phyloP scores from a whole-genome alignment of 2,888 invertebrate genomes.

The Latrodectus elegans region DNA sequence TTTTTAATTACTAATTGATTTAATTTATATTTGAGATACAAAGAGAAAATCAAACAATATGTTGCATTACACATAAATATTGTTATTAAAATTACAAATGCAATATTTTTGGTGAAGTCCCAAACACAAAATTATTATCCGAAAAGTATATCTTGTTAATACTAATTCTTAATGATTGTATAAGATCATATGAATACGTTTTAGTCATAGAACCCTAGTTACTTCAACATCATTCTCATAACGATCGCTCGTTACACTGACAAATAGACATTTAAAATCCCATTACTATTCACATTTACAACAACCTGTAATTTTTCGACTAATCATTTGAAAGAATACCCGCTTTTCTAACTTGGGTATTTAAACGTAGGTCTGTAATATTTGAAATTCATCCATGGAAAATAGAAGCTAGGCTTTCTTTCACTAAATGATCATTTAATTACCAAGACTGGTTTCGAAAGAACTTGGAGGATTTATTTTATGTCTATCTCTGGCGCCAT shows the following conservation, averaged over 20 bases:
- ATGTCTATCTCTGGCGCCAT: slow-evolving; percentile 29
- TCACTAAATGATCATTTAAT: slow-evolving; percentile 52
- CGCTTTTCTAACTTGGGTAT: not conserved
- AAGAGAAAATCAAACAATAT: too few relatives aligned
- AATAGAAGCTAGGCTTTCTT: not conserved
- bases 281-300: slow-evolving; percentile 33
- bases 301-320: slow-evolving; percentile 19
- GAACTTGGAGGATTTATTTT: slow-evolving; percentile 23
- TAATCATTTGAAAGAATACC: slow-evolving; percentile 4
- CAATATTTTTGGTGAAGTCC: too few relatives aligned
- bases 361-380: not conserved
- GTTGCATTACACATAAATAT: too few relatives aligned
- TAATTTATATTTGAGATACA: too few relatives aligned
- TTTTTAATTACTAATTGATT: too few relatives aligned
- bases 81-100: too few relatives aligned
- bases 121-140: too few relatives aligned
- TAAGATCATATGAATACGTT: too few relatives aligned
- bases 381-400: not conserved
- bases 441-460: slow-evolving; percentile 28
- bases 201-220: not conserved
- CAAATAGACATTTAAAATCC: slow-evolving; percentile 4
- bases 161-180: too few relatives aligned
- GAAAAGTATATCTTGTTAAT: too few relatives aligned
- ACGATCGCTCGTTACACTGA: slow-evolving; percentile 3
- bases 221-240: not conserved